Evolutionary conservation across 2,888 invertebrate species (phyloP).

Genomic region (Tuberolachnus salignus): DNA sequence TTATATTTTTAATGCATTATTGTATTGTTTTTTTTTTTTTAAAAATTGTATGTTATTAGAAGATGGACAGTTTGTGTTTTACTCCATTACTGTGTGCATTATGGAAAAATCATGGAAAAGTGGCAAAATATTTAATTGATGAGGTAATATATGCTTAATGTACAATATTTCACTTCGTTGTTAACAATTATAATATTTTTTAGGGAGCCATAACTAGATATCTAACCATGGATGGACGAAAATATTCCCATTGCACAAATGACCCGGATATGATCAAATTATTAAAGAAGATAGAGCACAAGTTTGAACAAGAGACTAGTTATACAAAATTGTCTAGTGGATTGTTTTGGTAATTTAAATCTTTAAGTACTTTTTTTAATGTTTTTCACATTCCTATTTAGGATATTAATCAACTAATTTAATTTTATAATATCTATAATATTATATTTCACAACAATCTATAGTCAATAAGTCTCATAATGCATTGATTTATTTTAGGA

Average conservation of each 20-base stretch:
- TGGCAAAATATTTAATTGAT: conserved; percentile 48
- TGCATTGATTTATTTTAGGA: neutral
- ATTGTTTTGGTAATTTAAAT: neutral
- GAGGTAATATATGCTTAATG: conserved; percentile 28
- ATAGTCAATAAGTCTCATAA: neutral
- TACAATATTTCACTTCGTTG: neutral
- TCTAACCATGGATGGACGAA: conserved; percentile 35
- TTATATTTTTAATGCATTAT: neutral
- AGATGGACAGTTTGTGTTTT: conserved; percentile 43
- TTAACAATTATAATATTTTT: no score
- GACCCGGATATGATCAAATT: conserved; percentile 48
- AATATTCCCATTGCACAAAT: conserved; percentile 44
- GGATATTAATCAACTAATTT: neutral
- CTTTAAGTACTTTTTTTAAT: neutral
- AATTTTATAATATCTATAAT: neutral
- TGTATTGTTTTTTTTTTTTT: conserved; percentile 11
- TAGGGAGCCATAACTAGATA: conserved; percentile 43
- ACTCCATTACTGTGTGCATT: conserved; percentile 46
- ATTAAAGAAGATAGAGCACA: conserved; percentile 33
- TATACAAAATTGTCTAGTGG: neutral
- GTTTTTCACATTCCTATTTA: conserved; percentile 11
- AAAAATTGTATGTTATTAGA: conserved; percentile 39
- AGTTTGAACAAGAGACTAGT: no score
- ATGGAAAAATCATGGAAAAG: conserved; percentile 45
- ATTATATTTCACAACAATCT: neutral